Conservation (phyloP, 2,797 vertebrate genomes). For the Hemibagrus guttatus region DNA sequence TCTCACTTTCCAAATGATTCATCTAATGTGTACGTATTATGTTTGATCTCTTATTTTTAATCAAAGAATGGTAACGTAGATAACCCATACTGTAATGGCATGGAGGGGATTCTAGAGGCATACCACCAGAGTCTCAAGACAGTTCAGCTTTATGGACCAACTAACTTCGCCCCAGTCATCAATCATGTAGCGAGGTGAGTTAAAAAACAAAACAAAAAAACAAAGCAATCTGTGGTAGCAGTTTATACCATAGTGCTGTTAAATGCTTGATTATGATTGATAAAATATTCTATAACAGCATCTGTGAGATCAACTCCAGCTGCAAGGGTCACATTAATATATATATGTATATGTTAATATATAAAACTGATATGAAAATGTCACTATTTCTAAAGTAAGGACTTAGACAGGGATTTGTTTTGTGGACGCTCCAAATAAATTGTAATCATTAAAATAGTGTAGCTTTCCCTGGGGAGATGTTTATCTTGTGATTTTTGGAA, state of each 20-base stretch:
- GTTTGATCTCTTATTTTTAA: constrained; percentile 38
- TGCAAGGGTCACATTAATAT: neutral
- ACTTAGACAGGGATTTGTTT: neutral
- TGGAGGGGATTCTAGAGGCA: constrained; percentile 92
- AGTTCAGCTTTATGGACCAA: constrained; percentile 95
- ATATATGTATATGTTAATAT: no score
- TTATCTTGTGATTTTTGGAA: neutral
- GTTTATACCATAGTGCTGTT: neutral
- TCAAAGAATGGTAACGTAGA: constrained; percentile 87
- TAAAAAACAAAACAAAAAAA: neutral
- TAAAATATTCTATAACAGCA: neutral
- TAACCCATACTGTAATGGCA: constrained; percentile 91
- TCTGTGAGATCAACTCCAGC: neutral
- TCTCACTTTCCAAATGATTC: neutral
- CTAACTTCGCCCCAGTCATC: constrained; percentile 93
- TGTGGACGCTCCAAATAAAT: neutral
- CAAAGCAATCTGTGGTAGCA: neutral
- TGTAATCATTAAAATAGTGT: neutral
- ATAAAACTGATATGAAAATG: neutral
- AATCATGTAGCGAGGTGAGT: constrained; percentile 92
- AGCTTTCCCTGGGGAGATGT: neutral
- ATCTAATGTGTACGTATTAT: neutral
- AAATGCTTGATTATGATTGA: neutral
- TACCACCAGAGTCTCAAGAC: constrained; percentile 95
- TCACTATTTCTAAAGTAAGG: neutral